Base-by-base conservation (phyloP, 2,113 vertebrate species). In the Cochlearius cochlearius region DNA sequence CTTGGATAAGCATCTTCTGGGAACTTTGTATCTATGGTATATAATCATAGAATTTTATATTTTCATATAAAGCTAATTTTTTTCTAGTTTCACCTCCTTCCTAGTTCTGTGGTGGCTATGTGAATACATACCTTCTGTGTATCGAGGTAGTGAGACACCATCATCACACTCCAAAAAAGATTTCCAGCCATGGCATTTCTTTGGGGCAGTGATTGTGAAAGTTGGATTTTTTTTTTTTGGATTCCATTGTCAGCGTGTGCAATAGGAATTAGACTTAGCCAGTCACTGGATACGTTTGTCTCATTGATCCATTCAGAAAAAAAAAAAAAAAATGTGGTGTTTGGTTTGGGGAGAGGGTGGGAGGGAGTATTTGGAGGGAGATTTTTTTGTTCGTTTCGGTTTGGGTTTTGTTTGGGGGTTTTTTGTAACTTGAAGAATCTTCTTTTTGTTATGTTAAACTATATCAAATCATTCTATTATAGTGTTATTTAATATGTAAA, bases 401-500 rank as follows among this genome's bases (percentile, higher is more conserved):
- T 96, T 94, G 90, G 5, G 72, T 98, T 98, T 96, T 97, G 97
- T 86, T 88, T 66, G 93, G 94, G 95, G 92, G 14, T 96, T 98
- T 98, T 99, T 99, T 99, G 97, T 99, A 99, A 99, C 97, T 98
- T 98, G 98, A 98, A 98, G 96, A 92, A 96, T 97, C 98, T 97
- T 97, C 95, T 96, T 98, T 98, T 98, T 98, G 97, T 99, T 99
- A 99, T 97, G 98, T 99, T 98, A 98, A 99, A 98, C 98, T 99
- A 99, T 99, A 99, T 99, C 97, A 99, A 99, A 99, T 98, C 98
- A 99, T 99, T 99, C 98, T 99, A 99, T 99, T 98, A 99, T 99
- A 99, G 98, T 99, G 99, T 99, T 99, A 99, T 99, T 99, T 99
- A 99, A 99, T 99, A 99, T 99, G 99, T 99, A 99, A 99, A 99